Evolutionary conservation across 2,113 vertebrate species (phyloP), one percentile per base, ranked within the genome.

Genomic region (Hymenochirus boettgeri): DNA sequence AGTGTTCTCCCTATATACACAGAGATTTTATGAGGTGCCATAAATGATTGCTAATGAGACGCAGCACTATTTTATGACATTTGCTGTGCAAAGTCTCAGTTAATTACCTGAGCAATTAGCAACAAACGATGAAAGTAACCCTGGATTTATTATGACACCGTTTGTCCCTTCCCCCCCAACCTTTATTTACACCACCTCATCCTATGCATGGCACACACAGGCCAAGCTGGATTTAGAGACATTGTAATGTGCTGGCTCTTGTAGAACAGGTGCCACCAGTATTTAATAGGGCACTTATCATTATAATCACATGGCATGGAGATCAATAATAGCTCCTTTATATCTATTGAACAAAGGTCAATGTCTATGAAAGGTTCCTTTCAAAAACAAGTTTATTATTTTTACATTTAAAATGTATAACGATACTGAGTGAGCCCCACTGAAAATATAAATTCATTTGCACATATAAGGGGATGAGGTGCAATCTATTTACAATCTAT

Each of bases 61-160:
- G 26, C 65, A 69, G 65, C 31, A 60, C 57, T 19, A 45, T 42
- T 69, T 69, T 69, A 69, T 69, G 65, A 69, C 65, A 69, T 69
- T 69, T 69, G 57, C 65, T 69, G 65, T 60, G 65, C 65, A 69
- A 69, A 69, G 65, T 69, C 57, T 69, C 65, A 69, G 65, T 69
- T 69, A 69, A 69, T 69, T 69, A 69, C 57, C 18, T 27, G 33
- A 69, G 65, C 65, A 69, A 69, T 69, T 69, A 69, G 57, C 65
- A 69, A 69, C 64, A 69, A 69, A 60, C 25, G 47, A 60, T 69
- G 65, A 69, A 69, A 69, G 65, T 69, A 35, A 60, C 47, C 25
- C 56, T 52, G 48, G 65, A 69, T 69, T 69, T 69, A 69, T 69
- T 60, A 60, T 69, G 65, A 69, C 65, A 69, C 47, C 42, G 26